These are phyloP conservation scores for Gambusia affinis DNA, from an alignment of 2,113 vertebrate species.

Conservation along the genomic window DNA sequence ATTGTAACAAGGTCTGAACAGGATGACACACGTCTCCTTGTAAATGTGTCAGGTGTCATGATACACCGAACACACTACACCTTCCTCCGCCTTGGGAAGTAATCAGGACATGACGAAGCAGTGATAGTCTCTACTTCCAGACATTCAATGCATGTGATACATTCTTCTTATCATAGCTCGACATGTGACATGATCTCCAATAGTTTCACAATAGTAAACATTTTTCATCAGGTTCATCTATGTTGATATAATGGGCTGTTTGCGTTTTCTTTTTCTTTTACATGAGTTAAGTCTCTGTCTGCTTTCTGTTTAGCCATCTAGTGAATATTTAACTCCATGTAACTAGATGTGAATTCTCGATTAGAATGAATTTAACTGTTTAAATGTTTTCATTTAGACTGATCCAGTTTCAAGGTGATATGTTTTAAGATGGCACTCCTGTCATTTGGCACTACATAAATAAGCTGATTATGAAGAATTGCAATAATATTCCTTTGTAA, in stretches of 20 bases:
- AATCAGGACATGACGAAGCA: constrained; percentile 30
- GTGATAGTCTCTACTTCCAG: neutral
- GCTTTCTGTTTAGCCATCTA: no score
- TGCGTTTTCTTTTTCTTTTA: no score
- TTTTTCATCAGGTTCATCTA: neutral
- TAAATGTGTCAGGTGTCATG: constrained; percentile 23
- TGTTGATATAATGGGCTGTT: neutral
- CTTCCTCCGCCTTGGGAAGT: constrained; percentile 27
- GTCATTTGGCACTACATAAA: neutral
- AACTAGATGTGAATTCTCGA: no score
- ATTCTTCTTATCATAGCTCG: neutral
- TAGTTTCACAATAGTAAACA: neutral
- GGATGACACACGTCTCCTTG: constrained; percentile 42
- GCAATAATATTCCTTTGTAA: neutral
- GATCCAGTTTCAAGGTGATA: neutral
- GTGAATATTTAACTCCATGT: no score
- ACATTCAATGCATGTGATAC: constrained; percentile 3
- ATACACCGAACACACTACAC: constrained; percentile 10
- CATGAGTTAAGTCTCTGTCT: no score
- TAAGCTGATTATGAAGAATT: neutral
- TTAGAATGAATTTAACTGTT: neutral
- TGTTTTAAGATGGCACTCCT: neutral
- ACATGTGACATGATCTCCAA: no score
- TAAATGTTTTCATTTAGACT: neutral
- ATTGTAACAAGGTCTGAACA: constrained; percentile 5